Percentiles rank a stretch among this genome's conserved stretches.
Evolutionary conservation across 2,888 invertebrate genomes (phyloP).

Genomic region (Nineta flava): DNA sequence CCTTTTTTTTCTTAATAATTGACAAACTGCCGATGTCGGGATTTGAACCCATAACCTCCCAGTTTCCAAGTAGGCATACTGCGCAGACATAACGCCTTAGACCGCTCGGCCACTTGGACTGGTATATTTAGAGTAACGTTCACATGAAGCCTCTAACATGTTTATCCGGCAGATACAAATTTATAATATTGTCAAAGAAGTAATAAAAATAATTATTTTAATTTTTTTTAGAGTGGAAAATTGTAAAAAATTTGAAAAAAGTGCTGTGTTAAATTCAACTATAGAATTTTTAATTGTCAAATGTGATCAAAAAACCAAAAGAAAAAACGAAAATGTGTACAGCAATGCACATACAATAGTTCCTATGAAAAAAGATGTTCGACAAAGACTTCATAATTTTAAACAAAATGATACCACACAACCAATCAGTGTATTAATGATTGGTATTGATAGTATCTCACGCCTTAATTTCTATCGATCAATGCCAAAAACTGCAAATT

Average conservation of each 20-base stretch:
- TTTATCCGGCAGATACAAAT: no score
- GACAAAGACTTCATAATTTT: constrained; percentile 25
- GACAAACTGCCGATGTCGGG: no score
- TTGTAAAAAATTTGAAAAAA: constrained; percentile 9
- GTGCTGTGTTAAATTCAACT: constrained; percentile 5
- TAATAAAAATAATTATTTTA: not conserved
- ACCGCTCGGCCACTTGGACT: no score
- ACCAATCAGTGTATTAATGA: constrained; percentile 49
- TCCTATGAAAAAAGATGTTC: constrained; percentile 31
- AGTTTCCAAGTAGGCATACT: no score
- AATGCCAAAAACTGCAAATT: constrained; percentile 53
- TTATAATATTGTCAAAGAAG: no score
- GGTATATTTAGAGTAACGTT: no score
- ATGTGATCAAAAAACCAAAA: not conserved
- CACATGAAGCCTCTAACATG: no score
- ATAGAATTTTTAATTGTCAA: constrained; percentile 7
- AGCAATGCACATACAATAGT: constrained; percentile 26
- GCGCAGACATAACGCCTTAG: no score
- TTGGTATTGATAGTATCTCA: constrained; percentile 79
- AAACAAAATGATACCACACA: constrained; percentile 15
- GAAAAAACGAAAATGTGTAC: constrained; percentile 19
- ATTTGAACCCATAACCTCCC: no score
- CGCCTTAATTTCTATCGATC: constrained; percentile 58
- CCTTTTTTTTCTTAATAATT: no score
- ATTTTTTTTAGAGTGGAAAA: constrained; percentile 9